These are phyloP conservation scores for Calliopum simillimum DNA, from an alignment of 2,888 invertebrate species.

Conservation along the genomic window DNA sequence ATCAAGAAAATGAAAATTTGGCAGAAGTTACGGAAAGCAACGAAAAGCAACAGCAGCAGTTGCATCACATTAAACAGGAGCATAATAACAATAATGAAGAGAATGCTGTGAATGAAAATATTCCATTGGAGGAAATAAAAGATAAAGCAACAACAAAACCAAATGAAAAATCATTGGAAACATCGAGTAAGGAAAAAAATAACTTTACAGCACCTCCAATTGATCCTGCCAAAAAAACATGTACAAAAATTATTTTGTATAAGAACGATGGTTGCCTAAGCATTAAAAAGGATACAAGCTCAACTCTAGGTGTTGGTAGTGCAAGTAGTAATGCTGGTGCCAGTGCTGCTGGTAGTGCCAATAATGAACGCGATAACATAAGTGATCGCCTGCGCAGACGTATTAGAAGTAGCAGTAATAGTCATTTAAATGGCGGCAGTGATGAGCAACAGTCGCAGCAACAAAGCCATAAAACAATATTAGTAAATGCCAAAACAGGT, in stretches of 20 bases:
- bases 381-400: constrained; percentile 63
- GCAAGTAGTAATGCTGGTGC: neutral
- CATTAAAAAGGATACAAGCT: constrained; percentile 51
- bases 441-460: constrained; percentile 42
- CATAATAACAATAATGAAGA: constrained; percentile 56
- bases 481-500: constrained; percentile 67
- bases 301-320: neutral
- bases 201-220: neutral
- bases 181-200: neutral
- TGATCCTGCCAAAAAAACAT: constrained; percentile 44
- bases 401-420: constrained; percentile 52
- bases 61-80: constrained; percentile 49
- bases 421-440: constrained; percentile 45
- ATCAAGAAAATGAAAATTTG: neutral
- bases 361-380: constrained; percentile 53
- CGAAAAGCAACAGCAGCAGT: neutral
- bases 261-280: constrained; percentile 60
- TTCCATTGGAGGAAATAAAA: constrained; percentile 41
- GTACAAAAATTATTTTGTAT: constrained; percentile 59
- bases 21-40: constrained; percentile 14
- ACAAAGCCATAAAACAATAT: constrained; percentile 63
- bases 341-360: neutral
- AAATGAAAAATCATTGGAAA: neutral
- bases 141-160: constrained; percentile 19
- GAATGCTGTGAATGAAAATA: constrained; percentile 58